Base-by-base conservation (phyloP, 2,797 vertebrate species). In the Limnodromus scolopaceus region DNA sequence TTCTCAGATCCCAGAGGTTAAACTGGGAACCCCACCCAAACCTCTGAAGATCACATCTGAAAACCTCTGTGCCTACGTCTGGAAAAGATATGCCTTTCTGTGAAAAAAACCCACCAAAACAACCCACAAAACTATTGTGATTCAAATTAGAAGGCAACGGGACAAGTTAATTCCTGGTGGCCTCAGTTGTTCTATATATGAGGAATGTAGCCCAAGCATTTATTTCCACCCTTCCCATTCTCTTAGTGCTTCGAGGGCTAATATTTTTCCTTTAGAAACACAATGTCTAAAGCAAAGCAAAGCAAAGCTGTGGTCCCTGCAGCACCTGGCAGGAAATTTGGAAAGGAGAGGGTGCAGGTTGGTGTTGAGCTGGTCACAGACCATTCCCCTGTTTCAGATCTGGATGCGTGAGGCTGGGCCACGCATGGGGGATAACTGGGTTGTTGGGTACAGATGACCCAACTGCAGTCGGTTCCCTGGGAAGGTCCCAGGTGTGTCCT, bases 351-450 rank as follows among this genome's bases (percentile, higher is more conserved):
- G 38, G 17, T 61, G 15, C n/a, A 70, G 34, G 32, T 19, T 93
- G 38, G 28, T 54, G 15, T 22, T 74, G 34, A 70, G 12, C 13
- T 84, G 0, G 0, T 65, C 39, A 43, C 51, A 76, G 24, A 34
- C 25, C 2, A 6, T 65, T 84, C 22, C 54, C 86, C 49, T 9
- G 1, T 46, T 84, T 84, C 3, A 2, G 39, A 32, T 55, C 30
- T 58, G 63, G 41, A 24, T 43, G 13, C 5, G 6, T 17, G 34
- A 75, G 17, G 45, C 81, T 78, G 48, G 60, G 46, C 19, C 27
- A 32, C 24, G 3, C 5, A 0, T 19, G 6, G n/a, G 15, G 24
- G 23, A 16, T 81, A 38, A 10, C 0, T 0, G 2, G n/a, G 34
- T 5, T 41, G 4, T 6, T 80, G 32, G 69, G 10, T 30, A 20